Base-by-base conservation (phyloP, 1,140 invertebrate genomes). In the Monomorium pharaonis region DNA sequence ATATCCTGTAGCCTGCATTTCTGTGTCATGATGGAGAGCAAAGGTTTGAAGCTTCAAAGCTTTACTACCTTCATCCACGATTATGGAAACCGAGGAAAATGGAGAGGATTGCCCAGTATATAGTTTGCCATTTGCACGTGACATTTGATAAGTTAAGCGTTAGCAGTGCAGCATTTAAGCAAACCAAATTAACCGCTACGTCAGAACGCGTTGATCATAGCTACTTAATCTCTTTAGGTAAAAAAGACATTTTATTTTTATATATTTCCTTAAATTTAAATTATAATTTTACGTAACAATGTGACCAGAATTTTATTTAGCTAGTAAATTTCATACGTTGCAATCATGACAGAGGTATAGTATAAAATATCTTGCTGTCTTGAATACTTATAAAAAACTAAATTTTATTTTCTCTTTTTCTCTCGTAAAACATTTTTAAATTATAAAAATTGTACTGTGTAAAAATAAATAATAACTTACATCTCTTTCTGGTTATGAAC, bases 1-100 rank as follows among this genome's bases (percentile, higher is more conserved):
- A 16, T 63, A 63, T 78, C 18, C 75, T 42, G 18, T 63, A 47
- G 63, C 10, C 58, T 42, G 18, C 14, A 51, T 51, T 37, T 65
- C 44, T 30, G n/a, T 60, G 16, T 49, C 30, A 65, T 37, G 42
- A 49, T 27, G 24, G 37, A 44, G 10, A 7, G 44, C 49, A 78
- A 37, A 49, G 60, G 42, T n/a, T 78, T 24, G 70, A 76, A 1
- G 60, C n/a, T 63, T 37, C 44, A 65, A 78, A 65, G 60, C 60
- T 37, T 37, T 60, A 44, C 60, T 44, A 24, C 54, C 16, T 44
- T 62, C 37, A 62, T 60, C 10, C 24, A 60, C 27, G 10, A 30
- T 76, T 62, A 33, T 37, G 44, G 60, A 78, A 65, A 65, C 37
- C 18, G 42, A 63, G 75, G n/a, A 33, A 47, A 63, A 63, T 51